Conservation (phyloP, 2,113 vertebrate genomes). For the mouse (Mus musculus) region DNA sequence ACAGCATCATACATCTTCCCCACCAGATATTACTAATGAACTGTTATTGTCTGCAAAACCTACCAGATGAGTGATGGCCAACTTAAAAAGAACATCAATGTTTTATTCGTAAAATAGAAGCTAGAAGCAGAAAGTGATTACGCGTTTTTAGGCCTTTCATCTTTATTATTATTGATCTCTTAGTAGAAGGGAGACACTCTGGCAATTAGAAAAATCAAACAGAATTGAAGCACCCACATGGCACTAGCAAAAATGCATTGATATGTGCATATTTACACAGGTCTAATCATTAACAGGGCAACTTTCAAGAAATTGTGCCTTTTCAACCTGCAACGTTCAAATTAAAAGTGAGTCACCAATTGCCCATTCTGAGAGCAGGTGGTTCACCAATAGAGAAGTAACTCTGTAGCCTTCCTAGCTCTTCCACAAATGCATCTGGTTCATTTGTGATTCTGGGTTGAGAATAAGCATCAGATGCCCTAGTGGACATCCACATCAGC, state of each 20-base stretch:
- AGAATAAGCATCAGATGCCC: background rate
- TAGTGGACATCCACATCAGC: no score
- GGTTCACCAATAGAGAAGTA: background rate
- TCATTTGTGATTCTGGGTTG: background rate
- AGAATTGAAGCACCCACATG: conserved; percentile 57
- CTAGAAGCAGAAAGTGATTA: conserved; percentile 88
- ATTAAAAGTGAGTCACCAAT: conserved; percentile 38
- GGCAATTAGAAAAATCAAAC: conserved; percentile 80
- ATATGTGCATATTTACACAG: background rate
- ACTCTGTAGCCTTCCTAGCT: background rate
- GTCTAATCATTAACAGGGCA: conserved; percentile 72
- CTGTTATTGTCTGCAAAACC: conserved; percentile 97
- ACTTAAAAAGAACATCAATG: conserved; percentile 99
- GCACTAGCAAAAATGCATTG: conserved; percentile 68
- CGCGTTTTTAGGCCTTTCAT: conserved; percentile 69
- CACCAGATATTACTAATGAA: conserved; percentile 98
- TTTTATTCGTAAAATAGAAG: conserved; percentile 99
- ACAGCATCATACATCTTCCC: conserved; percentile 98
- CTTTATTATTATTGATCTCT: conserved; percentile 82
- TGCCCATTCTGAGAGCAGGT: background rate
- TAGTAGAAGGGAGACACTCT: conserved; percentile 70
- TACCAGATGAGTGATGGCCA: conserved; percentile 96
- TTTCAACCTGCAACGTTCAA: conserved; percentile 61
- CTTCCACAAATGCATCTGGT: background rate
- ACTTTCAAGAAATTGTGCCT: conserved; percentile 16